phyloP scores from a whole-genome alignment of 2,113 vertebrate species.

The Onychostoma macrolepis region DNA sequence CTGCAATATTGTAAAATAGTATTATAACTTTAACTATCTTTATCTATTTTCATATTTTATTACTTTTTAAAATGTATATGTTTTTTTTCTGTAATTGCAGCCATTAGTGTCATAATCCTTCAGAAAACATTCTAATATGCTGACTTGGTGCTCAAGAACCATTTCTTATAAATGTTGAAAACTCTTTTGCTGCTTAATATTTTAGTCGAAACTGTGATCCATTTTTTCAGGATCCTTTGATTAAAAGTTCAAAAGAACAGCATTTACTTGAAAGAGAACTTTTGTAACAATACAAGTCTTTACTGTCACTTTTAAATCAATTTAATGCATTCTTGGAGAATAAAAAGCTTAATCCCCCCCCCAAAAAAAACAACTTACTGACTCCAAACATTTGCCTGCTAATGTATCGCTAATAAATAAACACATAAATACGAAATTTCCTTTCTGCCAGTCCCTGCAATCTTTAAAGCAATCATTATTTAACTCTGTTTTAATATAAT shows the following conservation, averaged over 20 bases:
- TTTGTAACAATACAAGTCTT: neutral
- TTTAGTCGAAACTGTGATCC: neutral
- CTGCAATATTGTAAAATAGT: too few relatives aligned
- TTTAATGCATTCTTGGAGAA: neutral
- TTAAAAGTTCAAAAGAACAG: neutral
- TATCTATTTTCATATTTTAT: too few relatives aligned
- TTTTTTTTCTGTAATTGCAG: neutral
- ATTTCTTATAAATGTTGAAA: neutral
- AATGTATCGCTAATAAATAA: neutral
- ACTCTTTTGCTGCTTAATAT: neutral
- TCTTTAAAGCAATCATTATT: too few relatives aligned
- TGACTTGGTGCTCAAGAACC: neutral
- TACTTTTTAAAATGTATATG: neutral
- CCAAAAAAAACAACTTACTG: neutral
- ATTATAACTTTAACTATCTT: too few relatives aligned
- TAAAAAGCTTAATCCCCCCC: too few relatives aligned
- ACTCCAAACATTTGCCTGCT: neutral
- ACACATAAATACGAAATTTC: neutral
- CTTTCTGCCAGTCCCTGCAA: neutral
- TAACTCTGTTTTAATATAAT: neutral
- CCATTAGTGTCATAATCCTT: neutral
- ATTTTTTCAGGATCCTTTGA: neutral
- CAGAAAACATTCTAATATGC: neutral
- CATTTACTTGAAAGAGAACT: neutral
- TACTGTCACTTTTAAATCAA: neutral